These are phyloP conservation scores for Marmota monax DNA, from an alignment of 2,113 vertebrate species.

Conservation along the genomic window DNA sequence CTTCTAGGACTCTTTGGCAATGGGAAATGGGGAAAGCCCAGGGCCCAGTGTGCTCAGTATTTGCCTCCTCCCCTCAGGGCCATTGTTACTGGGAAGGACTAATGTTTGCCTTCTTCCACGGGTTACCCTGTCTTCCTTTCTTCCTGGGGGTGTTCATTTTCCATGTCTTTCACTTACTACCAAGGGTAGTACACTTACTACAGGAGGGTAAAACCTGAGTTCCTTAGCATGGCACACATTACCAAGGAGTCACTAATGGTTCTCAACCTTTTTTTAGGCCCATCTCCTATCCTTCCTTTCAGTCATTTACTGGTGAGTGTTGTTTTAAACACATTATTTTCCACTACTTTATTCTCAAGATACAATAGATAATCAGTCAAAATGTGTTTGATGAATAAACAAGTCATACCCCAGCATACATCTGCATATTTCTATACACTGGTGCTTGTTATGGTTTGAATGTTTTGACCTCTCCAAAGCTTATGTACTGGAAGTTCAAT, in stretches of 20 bases:
- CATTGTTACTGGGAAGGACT: no score
- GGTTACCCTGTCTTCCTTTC: no score
- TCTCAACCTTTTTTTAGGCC: background rate
- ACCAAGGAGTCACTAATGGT: background rate
- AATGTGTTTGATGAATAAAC: conserved; percentile 1
- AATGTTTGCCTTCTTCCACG: no score
- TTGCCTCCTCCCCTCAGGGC: no score
- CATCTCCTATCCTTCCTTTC: background rate
- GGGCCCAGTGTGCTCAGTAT: no score
- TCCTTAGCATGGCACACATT: background rate
- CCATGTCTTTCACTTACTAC: background rate
- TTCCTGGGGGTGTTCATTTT: no score
- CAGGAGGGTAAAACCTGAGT: background rate
- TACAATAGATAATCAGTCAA: background rate
- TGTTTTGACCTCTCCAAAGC: background rate
- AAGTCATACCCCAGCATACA: background rate
- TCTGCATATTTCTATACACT: background rate
- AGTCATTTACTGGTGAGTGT: background rate
- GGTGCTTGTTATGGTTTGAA: background rate
- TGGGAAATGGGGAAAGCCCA: no score
- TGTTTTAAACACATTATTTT: background rate
- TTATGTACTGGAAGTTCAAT: background rate
- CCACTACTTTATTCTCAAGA: conserved; percentile 32
- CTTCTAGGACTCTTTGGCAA: no score
- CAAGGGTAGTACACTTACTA: background rate